Percentiles rank a stretch among this genome's conserved stretches.
Evolutionary conservation across 2,797 vertebrate genomes (phyloP).

Genomic region (Stomatorhinus walkeri): DNA sequence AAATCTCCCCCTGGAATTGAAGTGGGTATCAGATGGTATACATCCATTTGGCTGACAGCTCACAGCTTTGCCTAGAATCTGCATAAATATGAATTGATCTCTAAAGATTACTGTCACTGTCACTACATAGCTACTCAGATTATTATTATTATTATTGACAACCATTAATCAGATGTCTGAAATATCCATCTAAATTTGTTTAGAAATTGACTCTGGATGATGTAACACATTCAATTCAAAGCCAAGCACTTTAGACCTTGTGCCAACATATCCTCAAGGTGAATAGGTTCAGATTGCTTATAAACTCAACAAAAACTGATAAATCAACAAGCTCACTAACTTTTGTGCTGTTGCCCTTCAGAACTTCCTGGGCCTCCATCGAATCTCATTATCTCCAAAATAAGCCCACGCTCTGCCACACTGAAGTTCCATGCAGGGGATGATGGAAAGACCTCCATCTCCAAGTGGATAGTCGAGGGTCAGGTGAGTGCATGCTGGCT

Average conservation of each 20-base stretch:
- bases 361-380: constrained; percentile 86
- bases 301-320: not conserved
- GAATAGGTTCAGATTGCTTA: not conserved
- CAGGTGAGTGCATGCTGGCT: constrained; percentile 60
- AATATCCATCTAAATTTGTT: constrained; percentile 47
- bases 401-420: constrained; percentile 82
- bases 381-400: constrained; percentile 90
- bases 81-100: constrained; percentile 59
- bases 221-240: constrained; percentile 42
- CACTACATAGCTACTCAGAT: constrained; percentile 51
- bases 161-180: constrained; percentile 55
- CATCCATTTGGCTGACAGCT: not conserved
- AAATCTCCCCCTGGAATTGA: not conserved
- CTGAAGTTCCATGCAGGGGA: constrained; percentile 80
- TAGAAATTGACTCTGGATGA: constrained; percentile 27
- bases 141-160: constrained; percentile 8
- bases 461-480: constrained; percentile 82
- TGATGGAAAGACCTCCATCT: constrained; percentile 83
- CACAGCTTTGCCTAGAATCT: not conserved
- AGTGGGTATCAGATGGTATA: not conserved
- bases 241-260: constrained; percentile 36
- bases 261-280: not conserved
- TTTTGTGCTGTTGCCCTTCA: constrained; percentile 37
- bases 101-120: constrained; percentile 45
- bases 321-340: not conserved